Conservation (phyloP, 35 echinoderm and acorn worm genomes). For the Heliocidaris tuberculata region DNA sequence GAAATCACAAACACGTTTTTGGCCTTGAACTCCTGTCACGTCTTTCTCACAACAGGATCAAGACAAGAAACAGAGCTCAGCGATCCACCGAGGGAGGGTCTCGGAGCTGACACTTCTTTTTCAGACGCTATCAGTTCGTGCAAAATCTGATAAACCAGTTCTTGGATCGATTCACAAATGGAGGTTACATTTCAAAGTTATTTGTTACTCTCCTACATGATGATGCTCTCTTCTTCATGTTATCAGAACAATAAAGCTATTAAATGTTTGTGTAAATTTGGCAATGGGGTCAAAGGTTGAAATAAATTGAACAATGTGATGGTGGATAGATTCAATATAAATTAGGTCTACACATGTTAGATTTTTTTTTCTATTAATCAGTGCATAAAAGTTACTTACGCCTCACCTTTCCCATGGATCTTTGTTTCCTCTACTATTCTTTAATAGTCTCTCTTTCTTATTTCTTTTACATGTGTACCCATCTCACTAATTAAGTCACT, state of each 20-base stretch:
- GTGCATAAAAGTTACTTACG: too few relatives aligned
- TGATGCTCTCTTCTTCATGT: not conserved
- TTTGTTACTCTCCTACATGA: not conserved
- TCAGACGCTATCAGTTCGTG: not conserved
- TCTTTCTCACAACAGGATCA: not conserved
- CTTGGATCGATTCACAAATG: not conserved
- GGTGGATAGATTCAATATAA: too few relatives aligned
- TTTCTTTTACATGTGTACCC: too few relatives aligned
- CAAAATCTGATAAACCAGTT: not conserved
- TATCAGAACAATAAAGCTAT: not conserved
- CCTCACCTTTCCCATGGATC: too few relatives aligned
- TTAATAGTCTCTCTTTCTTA: too few relatives aligned
- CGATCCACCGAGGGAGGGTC: not conserved
- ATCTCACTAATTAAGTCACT: too few relatives aligned
- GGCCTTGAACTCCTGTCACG: slow-evolving; percentile 24
- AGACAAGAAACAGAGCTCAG: slow-evolving; percentile 3
- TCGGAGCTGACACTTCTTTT: not conserved
- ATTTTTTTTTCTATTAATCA: too few relatives aligned
- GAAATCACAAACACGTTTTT: slow-evolving; percentile 33
- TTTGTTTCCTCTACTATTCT: too few relatives aligned
- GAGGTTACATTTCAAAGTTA: not conserved
- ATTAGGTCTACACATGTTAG: too few relatives aligned
- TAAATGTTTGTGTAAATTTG: not conserved
- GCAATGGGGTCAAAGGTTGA: not conserved
- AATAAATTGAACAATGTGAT: not conserved